Percentiles rank a stretch among this genome's conserved stretches.
Evolutionary conservation across 2,113 vertebrate species (phyloP).

Genomic region (Mandrillus leucophaeus): DNA sequence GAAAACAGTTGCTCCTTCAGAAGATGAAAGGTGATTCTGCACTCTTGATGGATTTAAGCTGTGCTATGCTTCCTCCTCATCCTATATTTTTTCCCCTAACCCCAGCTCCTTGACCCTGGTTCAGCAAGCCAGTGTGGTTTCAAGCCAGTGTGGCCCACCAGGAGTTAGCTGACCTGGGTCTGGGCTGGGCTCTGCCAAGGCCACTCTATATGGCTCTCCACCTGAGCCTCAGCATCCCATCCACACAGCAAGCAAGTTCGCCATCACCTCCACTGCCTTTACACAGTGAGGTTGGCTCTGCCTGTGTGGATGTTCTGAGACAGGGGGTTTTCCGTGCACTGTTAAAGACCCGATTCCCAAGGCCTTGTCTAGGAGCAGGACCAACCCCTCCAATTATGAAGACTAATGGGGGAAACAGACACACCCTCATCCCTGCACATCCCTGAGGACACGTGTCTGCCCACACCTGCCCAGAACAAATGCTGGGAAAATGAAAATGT

Average conservation of each 20-base stretch:
- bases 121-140: background rate
- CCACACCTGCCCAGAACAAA: slow-evolving; percentile 60
- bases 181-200: background rate
- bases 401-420: background rate
- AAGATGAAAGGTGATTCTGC: background rate
- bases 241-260: fast-evolving
- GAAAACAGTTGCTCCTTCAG: background rate
- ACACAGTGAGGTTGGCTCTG: background rate
- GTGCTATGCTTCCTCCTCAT: background rate
- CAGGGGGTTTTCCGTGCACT: background rate
- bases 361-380: background rate
- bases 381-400: background rate
- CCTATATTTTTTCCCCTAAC: fast-evolving
- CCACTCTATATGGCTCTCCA: background rate
- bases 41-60: background rate
- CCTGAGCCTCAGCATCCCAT: background rate
- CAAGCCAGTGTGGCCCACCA: background rate
- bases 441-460: background rate
- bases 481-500: slow-evolving; percentile 57
- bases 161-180: background rate
- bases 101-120: background rate
- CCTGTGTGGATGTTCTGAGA: fast-evolving
- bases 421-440: background rate
- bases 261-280: background rate
- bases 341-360: background rate